Base-by-base conservation (phyloP, 64 coral and sea anemone genomes). In the Actinia tenebrosa region DNA sequence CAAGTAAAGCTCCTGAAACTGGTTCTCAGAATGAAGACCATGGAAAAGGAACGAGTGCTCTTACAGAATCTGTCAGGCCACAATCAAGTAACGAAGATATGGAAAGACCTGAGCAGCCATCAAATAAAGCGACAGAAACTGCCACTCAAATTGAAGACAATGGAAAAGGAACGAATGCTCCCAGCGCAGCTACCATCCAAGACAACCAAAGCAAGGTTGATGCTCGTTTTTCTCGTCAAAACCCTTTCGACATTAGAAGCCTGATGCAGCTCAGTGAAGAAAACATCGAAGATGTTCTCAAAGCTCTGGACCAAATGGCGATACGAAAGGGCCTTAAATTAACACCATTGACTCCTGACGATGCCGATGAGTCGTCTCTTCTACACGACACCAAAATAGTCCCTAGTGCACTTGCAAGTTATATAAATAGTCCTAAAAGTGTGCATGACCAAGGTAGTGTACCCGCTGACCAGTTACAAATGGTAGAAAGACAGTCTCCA, bases 241-340 rank as follows among this genome's bases (percentile, higher is more conserved):
- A 53, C 27, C 79, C 79, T 22, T 81, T 81, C 50, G 79, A 81
- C 27, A 45, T 81, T 23, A 81, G 17, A n/a, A 81, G 53, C 50
- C 22, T 81, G 45, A 81, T 81, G 79, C 79, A 81, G 15, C 79
- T 81, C n/a, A 81, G 79, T 16, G 79, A 81, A 53, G 79, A 81
- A 53, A 81, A 81, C 17, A 81, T 81, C 22, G 79, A 81, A 81
- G 79, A 81, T 81, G 79, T 81, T n/a, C 50, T 81, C 16, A 81
- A 53, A 81, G 79, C 17, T 50, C 20, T 81, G 16, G 79, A 81
- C 46, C 10, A 52, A 22, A 53, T 81, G 79, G 79, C 43, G 46
- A 75, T 42, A 75, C 69, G 27, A 30, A 75, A 75, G 3, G 69
- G 69, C 23, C n/a, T 75, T 0, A 75, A 75, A 42, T 43, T 75